A percentile compares a stretch with the other conserved stretches of the same genome.
phyloP scores from a whole-genome alignment of 1,140 invertebrate genomes.

The Bombus consobrinus region DNA sequence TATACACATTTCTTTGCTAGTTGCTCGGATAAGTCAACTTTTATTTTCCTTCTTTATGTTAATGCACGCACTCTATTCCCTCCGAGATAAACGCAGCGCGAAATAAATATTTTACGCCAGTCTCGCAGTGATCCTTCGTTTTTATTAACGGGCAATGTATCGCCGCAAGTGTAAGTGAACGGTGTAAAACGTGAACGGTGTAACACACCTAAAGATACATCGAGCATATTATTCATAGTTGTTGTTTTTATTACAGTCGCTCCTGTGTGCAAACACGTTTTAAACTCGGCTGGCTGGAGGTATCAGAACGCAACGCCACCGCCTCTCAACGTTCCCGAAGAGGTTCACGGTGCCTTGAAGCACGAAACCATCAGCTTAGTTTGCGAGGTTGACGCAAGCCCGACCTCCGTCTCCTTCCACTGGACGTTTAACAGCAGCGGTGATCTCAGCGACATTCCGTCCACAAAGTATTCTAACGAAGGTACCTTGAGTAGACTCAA shows the following conservation, averaged over 20 bases:
- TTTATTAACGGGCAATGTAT: neutral
- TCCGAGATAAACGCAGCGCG: too few relatives aligned
- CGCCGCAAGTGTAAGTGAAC: too few relatives aligned
- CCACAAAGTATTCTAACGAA: constrained; percentile 79
- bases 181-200: too few relatives aligned
- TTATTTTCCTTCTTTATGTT: neutral
- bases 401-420: constrained; percentile 83
- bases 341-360: constrained; percentile 83
- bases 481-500: constrained; percentile 83
- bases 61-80: neutral
- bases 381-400: constrained; percentile 86
- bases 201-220: too few relatives aligned
- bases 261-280: constrained; percentile 83
- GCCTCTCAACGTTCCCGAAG: constrained; percentile 76
- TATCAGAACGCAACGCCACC: constrained; percentile 67
- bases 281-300: constrained; percentile 59
- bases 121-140: neutral
- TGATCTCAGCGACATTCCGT: constrained; percentile 82
- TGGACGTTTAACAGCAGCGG: constrained; percentile 86
- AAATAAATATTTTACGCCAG: neutral
- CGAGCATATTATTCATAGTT: too few relatives aligned
- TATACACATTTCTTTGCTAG: neutral
- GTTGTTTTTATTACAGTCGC: constrained; percentile 79
- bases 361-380: constrained; percentile 85
- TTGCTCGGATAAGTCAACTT: neutral